Evolutionary conservation across 2,888 invertebrate genomes (phyloP), one percentile per base, ranked within the genome.

Genomic region (Ochlodes sylvanus): DNA sequence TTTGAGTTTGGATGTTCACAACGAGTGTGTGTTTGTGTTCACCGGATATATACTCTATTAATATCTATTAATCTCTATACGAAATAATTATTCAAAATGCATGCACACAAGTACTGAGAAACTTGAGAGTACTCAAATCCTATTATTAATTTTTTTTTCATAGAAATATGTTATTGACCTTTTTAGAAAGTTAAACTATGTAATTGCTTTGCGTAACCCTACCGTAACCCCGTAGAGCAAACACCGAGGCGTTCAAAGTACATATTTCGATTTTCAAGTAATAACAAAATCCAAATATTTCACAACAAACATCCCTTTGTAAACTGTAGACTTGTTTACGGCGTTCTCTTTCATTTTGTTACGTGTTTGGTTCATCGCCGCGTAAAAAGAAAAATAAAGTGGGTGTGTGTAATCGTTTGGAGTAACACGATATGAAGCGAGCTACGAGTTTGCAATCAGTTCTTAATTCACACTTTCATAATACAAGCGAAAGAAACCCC

Each of bases 281-380:
- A 44, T 44, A 44, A 44, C 44, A 44, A 44, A n/a, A 44, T 44
- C 15, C 44, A n/a, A 15, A 10, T 47, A 47, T 17, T 17, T 47
- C 17, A 47, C 47, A 17, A 47, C 47, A 17, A 14, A 9, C 44
- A 47, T 17, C n/a, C 47, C 17, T 54, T 50, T n/a, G 14, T n/a
- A 12, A 27, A 14, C 21, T 54, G 4, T n/a, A 54, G 52, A 54
- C 52, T 21, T n/a, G 21, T 21, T 54, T 54, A 27, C 27, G 27
- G 12, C 52, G n/a, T 54, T 54, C 52, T n/a, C 52, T 27, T 27
- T 54, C 52, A 27, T 54, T 54, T 54, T 21, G 14, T 54, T 50
- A 50, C 50, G 52, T 54, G 27, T 54, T 54, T 27, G 12, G 12
- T 54, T 27, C 27, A 54, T 5, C 27, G 52, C 27, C 52, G 52